Conservation (phyloP, 2,888 invertebrate genomes). For the Lithophane ornitopus region DNA sequence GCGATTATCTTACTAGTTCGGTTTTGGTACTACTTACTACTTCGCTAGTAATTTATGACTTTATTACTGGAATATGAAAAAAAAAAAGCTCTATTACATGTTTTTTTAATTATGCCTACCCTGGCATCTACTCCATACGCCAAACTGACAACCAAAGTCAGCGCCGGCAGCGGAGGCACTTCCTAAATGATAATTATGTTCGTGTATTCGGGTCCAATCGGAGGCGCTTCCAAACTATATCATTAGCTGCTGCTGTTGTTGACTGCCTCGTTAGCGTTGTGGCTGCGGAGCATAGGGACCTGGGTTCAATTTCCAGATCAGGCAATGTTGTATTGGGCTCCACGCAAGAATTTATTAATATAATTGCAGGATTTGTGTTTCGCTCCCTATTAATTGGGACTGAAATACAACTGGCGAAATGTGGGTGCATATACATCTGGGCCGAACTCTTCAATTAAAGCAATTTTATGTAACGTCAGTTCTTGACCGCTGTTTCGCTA, state of each 20-base stretch:
- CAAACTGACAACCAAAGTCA: no score
- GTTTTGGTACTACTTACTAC: no score
- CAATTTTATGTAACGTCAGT: not conserved
- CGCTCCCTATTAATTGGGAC: not conserved
- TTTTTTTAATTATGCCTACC: no score
- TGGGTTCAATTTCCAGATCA: not conserved
- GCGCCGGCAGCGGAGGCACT: no score
- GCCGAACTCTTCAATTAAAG: no score
- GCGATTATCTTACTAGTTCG: no score
- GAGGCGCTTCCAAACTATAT: no score
- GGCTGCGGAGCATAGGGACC: not conserved
- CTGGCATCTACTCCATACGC: no score
- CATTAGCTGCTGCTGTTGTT: not conserved
- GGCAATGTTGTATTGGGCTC: not conserved
- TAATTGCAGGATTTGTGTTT: not conserved
- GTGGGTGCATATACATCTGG: not conserved
- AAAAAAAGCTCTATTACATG: no score
- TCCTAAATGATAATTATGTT: no score
- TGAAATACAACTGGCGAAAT: not conserved
- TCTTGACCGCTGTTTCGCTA: not conserved
- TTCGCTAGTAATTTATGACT: no score
- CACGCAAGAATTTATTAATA: not conserved
- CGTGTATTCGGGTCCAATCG: not conserved
- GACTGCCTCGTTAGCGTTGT: not conserved
- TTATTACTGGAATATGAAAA: no score